These are phyloP conservation scores for Haemorhous mexicanus DNA, from an alignment of 2,113 vertebrate species.

Conservation along the genomic window DNA sequence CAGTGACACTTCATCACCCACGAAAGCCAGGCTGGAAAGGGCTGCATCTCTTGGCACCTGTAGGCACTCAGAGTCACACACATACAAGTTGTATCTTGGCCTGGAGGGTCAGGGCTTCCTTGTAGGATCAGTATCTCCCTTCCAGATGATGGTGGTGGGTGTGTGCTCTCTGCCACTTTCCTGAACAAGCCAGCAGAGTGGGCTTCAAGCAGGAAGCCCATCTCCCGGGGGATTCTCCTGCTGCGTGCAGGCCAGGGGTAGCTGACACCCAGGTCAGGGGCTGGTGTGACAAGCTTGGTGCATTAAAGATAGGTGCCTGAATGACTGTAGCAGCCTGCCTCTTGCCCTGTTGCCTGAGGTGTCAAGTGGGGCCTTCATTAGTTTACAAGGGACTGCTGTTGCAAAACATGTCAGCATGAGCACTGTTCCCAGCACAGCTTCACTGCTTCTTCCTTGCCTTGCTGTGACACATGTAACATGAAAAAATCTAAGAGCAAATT, in stretches of 20 bases:
- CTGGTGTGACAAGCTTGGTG: background rate
- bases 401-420: background rate
- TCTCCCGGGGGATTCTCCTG: background rate
- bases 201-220: background rate
- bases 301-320: background rate
- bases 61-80: background rate
- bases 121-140: background rate
- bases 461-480: background rate
- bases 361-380: background rate
- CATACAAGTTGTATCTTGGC: accelerated
- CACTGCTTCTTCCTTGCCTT: background rate
- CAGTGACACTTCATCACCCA: accelerated
- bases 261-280: no score
- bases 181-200: background rate
- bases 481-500: background rate
- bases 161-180: background rate
- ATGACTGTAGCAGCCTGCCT: background rate
- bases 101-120: background rate
- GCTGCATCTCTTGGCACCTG: accelerated
- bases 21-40: background rate
- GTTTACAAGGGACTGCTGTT: background rate
- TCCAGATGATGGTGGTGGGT: background rate
- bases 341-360: background rate
- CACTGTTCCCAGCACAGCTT: background rate
- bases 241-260: background rate